Evolutionary conservation across 2,888 invertebrate genomes (phyloP), one percentile per base, ranked within the genome.

Genomic region (Nephrotoma appendiculata): DNA sequence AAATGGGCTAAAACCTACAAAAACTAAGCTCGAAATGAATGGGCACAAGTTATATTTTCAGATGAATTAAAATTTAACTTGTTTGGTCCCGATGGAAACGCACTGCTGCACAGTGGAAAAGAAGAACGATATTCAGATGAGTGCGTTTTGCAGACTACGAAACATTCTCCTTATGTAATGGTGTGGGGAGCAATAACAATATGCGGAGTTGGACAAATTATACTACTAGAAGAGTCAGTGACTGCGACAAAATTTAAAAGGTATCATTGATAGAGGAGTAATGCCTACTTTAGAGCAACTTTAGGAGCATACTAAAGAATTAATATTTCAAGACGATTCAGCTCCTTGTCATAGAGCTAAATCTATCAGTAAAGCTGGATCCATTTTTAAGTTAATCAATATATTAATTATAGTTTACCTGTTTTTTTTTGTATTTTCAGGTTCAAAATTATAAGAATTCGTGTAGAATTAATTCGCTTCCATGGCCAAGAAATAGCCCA

Each of bases 171-270:
- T 1, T 57, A 86, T 41, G 71, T 86, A 12, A 57, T 86, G 86
- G 71, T 86, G 1, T 86, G 86, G 57, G 86, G 86, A 86, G 57
- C 31, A n/a, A n/a, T n/a, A n/a, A n/a, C n/a, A n/a, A n/a, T n/a
- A n/a, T n/a, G n/a, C n/a, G n/a, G n/a, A n/a, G n/a, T n/a, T n/a
- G n/a, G 86, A 41, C 9, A 2, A 0, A 41, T 86, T 41, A 6
- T 86, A 19, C 1, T 41, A 6, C 57, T 52, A 57, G 41, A 57
- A 5, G 57, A 41, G 9, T 43, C 43, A 43, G 43, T 43, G 43
- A 43, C 5, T 43, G 43, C 43, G 43, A 6, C 5, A 43, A 43
- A 43, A 5, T 43, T 6, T 43, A 43, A 6, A 43, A n/a, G 43
- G 43, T 43, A 43, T 43, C 43, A 45, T 42, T n/a, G n/a, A 52